Evolutionary conservation across 2,888 invertebrate genomes (phyloP).

Genomic region (Yponomeuta sedellus): DNA sequence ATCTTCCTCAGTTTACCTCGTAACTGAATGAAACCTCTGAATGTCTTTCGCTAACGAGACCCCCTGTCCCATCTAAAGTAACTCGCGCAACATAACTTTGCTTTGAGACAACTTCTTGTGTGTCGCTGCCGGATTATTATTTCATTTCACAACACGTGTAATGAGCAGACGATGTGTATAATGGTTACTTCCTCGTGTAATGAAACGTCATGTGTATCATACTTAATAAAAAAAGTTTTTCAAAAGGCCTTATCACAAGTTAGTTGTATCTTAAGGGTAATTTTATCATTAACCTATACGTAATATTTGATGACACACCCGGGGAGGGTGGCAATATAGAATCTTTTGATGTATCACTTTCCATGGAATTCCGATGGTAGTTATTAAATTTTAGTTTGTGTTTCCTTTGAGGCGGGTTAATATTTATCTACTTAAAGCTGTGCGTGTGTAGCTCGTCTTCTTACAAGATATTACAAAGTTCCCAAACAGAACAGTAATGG

Average conservation of each 20-base stretch:
- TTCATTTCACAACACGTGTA: neutral
- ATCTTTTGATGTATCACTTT: conserved; percentile 13
- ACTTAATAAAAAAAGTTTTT: too few species aligned
- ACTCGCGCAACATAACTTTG: conserved; percentile 5
- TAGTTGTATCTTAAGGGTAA: too few species aligned
- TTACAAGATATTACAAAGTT: neutral
- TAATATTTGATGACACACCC: conserved; percentile 11
- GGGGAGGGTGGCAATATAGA: neutral
- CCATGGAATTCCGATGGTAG: conserved; percentile 6
- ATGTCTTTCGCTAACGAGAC: neutral
- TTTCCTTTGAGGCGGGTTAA: conserved; percentile 15
- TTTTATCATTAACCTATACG: neutral
- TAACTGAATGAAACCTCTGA: neutral
- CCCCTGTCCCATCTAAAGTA: conserved; percentile 12
- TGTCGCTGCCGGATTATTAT: conserved; percentile 11
- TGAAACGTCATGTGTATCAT: too few species aligned
- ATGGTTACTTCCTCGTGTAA: too few species aligned
- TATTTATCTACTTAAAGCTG: conserved; percentile 6
- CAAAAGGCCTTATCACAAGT: too few species aligned
- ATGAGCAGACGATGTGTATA: neutral
- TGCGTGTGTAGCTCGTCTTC: neutral
- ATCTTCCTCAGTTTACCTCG: conserved; percentile 25
- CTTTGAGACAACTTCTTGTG: conserved; percentile 14
- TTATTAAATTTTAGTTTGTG: conserved; percentile 15
- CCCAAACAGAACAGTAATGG: neutral